phyloP scores from a whole-genome alignment of 2,888 invertebrate genomes.

The Megalurothrips usitatus region DNA sequence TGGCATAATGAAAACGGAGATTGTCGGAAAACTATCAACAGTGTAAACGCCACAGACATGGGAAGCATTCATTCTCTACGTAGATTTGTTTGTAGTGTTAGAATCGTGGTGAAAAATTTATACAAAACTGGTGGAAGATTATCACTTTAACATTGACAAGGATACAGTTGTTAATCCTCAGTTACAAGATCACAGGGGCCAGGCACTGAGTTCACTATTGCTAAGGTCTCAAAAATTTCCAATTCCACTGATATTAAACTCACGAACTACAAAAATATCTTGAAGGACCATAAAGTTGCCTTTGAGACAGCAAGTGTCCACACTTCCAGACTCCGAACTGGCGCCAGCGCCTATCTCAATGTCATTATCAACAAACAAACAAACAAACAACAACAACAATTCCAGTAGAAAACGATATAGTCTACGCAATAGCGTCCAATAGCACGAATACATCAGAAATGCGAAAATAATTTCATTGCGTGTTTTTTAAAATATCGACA shows the following conservation, averaged over 20 bases:
- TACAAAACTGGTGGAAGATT: too few species aligned
- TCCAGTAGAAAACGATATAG: neutral
- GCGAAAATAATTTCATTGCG: neutral
- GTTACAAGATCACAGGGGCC: too few species aligned
- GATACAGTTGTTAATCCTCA: too few species aligned
- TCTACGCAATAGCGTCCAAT: neutral
- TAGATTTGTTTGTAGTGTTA: too few species aligned
- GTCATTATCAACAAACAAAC: neutral
- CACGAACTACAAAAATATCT: neutral
- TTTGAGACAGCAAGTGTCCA: neutral
- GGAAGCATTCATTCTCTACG: too few species aligned
- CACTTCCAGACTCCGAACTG: neutral
- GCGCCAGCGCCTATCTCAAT: neutral
- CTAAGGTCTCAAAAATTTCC: neutral
- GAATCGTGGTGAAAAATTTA: too few species aligned
- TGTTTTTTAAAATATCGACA: too few species aligned
- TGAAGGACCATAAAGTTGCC: neutral
- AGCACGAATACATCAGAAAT: neutral
- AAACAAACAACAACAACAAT: constrained; percentile 3
- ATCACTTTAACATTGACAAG: too few species aligned
- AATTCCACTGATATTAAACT: neutral
- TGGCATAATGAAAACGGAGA: too few species aligned
- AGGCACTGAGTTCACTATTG: too few species aligned
- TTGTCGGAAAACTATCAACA: too few species aligned
- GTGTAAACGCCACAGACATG: too few species aligned